Evolutionary conservation across 2,113 vertebrate species (phyloP), one percentile per base, ranked within the genome.

Genomic region (Anarhynchus alexandrinus): DNA sequence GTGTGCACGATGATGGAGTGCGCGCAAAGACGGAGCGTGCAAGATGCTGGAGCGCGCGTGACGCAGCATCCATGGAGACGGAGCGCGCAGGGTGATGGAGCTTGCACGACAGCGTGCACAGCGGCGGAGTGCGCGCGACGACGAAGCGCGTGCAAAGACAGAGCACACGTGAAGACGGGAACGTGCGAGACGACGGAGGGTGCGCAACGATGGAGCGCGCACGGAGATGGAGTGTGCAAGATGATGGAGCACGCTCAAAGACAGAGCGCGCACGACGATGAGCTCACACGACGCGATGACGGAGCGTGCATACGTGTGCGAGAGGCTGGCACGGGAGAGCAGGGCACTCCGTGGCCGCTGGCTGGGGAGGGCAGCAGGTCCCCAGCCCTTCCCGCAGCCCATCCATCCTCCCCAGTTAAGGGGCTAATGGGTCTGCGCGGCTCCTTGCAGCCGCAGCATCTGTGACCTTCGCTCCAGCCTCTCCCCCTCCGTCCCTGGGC

Each of bases 391-490:
- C 57, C 54, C 15, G 16, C 58, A 82, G 94, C 79, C 36, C 52
- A 47, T 64, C 88, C 65, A 45, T 49, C 64, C 76, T 73, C 32
- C 82, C 34, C 79, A 90, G 0, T 84, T 81, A 90, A 71, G 29
- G 30, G 43, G 57, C 32, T 74, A 79, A 80, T 10, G 27, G 26
- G 57, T 34, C 52, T 34, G 16, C 1, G 21, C 8, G n/a, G 59
- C 74, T 93, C 66, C 66, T 36, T 9, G 18, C 62, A 92, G 98
- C 95, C 86, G 80, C 94, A 88, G 69, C 95, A 96, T 58, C 96
- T 83, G 79, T 77, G 94, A 90, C 95, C 83, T 78, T 92, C 80
- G n/a, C 38, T 36, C 30, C 13, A 29, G 23, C 36, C 40, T 47
- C 45, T 47, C 34, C 26, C 11, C 76, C 43, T 64, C 62, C 0